A percentile compares a stretch with the other conserved stretches of the same genome.
phyloP scores from a whole-genome alignment of 2,113 vertebrate species.

The Chamaea fasciata region DNA sequence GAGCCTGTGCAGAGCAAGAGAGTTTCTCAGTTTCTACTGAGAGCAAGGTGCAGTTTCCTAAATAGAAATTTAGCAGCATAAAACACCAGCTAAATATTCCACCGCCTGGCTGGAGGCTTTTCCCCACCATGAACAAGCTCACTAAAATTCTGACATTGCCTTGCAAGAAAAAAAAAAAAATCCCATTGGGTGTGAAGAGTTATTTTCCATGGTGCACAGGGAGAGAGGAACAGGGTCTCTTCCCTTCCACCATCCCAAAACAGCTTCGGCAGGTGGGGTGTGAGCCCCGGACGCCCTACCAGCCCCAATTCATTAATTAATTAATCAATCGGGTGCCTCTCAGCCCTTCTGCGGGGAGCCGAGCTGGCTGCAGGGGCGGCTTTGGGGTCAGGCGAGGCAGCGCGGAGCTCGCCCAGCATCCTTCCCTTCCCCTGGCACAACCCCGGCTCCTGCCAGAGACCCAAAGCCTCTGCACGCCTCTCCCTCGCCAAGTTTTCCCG shows the following conservation, averaged over 20 bases:
- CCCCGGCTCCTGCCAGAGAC: too few relatives aligned
- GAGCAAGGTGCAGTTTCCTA: neutral
- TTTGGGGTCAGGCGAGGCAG: neutral
- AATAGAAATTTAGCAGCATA: neutral
- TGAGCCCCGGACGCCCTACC: neutral
- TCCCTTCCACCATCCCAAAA: neutral
- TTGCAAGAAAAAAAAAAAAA: neutral
- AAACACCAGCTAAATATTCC: neutral
- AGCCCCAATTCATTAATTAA: slow-evolving; percentile 61
- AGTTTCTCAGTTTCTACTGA: neutral
- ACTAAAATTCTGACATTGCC: neutral
- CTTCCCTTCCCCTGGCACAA: neutral
- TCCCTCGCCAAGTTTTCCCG: neutral
- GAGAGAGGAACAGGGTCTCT: neutral
- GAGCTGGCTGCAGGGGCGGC: neutral
- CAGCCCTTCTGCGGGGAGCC: slow-evolving; percentile 37
- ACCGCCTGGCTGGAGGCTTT: neutral
- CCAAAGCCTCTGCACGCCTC: rapidly evolving
- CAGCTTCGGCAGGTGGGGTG: neutral
- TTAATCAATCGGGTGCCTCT: neutral
- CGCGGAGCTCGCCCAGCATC: neutral
- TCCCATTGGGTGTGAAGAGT: neutral
- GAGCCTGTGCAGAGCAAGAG: neutral
- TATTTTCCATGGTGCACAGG: neutral
- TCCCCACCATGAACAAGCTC: neutral